Percentiles rank a stretch among this genome's conserved stretches.
phyloP scores from a whole-genome alignment of 2,888 invertebrate species.

The Plemyria rubiginata region DNA sequence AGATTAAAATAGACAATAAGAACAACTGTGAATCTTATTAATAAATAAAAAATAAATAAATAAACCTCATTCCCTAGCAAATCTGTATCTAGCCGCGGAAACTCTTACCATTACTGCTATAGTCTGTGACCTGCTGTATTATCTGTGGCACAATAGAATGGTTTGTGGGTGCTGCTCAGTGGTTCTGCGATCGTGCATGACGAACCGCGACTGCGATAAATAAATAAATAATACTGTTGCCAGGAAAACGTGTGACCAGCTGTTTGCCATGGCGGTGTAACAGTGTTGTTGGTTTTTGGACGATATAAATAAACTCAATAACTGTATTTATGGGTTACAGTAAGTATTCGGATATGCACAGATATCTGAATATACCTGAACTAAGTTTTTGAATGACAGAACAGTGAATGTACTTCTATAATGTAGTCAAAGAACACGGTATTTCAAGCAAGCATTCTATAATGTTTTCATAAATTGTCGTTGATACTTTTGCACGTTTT shows the following conservation, averaged over 20 bases:
- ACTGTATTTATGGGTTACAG: not conserved
- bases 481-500: too few species aligned
- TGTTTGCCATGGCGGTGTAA: not conserved
- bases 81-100: too few species aligned
- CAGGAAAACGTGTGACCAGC: slow-evolving; percentile 1
- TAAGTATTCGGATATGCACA: too few species aligned
- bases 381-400: too few species aligned
- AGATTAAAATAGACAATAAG: too few species aligned
- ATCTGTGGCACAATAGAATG: slow-evolving; percentile 6
- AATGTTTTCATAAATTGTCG: too few species aligned
- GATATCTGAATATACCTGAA: too few species aligned
- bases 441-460: too few species aligned
- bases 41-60: not conserved
- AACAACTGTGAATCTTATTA: too few species aligned
- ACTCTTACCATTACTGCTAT: too few species aligned
- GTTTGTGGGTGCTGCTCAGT: slow-evolving; percentile 26
- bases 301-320: not conserved
- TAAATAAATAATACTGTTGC: slow-evolving; percentile 15
- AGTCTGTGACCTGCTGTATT: not conserved
- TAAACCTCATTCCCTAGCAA: not conserved
- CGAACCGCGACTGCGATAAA: slow-evolving; percentile 31
- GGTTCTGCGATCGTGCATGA: slow-evolving; percentile 43
- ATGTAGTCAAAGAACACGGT: too few species aligned
- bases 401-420: too few species aligned
- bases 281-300: not conserved